A percentile compares a stretch with the other conserved stretches of the same genome.
phyloP scores from a whole-genome alignment of 2,113 vertebrate genomes.

The Choloepus hoffmanni region DNA sequence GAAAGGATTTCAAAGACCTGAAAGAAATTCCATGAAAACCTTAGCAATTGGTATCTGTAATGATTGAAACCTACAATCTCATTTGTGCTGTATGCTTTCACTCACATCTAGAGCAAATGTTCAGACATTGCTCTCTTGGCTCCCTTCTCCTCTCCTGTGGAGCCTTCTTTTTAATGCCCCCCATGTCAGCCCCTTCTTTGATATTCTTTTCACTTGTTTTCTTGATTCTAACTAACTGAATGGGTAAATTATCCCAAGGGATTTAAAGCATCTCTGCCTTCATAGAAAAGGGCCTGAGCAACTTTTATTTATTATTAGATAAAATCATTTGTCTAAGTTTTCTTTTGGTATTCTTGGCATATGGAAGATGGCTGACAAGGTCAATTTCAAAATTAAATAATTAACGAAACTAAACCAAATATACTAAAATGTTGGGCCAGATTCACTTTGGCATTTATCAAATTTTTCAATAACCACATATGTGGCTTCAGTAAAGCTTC shows the following conservation, averaged over 20 bases:
- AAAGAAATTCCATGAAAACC: background rate
- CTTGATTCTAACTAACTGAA: background rate
- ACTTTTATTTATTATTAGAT: conserved; percentile 56
- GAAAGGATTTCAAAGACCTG: background rate
- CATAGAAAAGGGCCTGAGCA: background rate
- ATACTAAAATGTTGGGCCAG: conserved; percentile 54
- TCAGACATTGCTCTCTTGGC: background rate
- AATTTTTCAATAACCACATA: conserved; percentile 58
- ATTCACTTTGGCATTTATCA: conserved; percentile 66
- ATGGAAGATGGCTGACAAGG: background rate
- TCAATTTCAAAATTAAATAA: conserved; percentile 70
- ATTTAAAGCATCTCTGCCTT: background rate
- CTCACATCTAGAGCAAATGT: background rate
- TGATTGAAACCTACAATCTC: background rate
- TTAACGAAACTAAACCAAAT: conserved; percentile 74
- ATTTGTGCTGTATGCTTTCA: background rate
- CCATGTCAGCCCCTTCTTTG: background rate
- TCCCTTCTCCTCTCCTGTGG: background rate
- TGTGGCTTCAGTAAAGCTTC: conserved; percentile 58
- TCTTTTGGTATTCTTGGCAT: conserved; percentile 52
- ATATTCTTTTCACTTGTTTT: background rate
- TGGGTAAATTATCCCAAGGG: background rate
- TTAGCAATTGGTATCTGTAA: background rate
- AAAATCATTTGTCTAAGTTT: conserved; percentile 54
- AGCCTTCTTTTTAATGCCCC: background rate